Evolutionary conservation across 2,113 vertebrate genomes (phyloP).

Genomic region (Pterophyllum scalare): DNA sequence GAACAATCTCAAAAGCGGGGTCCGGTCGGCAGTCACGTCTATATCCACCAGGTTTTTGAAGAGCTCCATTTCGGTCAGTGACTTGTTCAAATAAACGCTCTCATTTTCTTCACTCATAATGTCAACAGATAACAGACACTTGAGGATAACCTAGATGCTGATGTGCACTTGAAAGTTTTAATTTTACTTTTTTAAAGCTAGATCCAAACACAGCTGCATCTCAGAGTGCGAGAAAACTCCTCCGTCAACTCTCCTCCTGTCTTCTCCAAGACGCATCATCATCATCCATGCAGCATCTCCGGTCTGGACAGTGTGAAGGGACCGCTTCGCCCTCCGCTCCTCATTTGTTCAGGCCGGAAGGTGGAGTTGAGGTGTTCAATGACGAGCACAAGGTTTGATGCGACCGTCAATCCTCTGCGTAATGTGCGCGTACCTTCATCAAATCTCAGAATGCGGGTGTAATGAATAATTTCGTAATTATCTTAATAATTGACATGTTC

Average conservation of each 20-base stretch:
- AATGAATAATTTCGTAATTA: not conserved
- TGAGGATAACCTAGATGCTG: not conserved
- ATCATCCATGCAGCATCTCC: not conserved
- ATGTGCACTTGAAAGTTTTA: not conserved
- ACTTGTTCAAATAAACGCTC: conserved; percentile 61
- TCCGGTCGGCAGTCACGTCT: conserved; percentile 72
- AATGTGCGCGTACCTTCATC: not conserved
- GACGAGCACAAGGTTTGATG: not conserved
- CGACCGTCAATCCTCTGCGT: conserved; percentile 8
- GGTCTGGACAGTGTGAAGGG: not conserved
- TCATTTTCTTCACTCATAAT: conserved; percentile 57
- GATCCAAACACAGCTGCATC: not conserved
- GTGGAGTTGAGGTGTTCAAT: not conserved
- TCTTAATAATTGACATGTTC: not conserved
- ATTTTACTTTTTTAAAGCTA: not conserved
- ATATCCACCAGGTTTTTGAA: conserved; percentile 74
- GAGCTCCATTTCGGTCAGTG: conserved; percentile 38
- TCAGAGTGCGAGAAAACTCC: not conserved
- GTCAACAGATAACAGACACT: not conserved
- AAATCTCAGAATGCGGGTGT: not conserved
- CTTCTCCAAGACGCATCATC: not conserved
- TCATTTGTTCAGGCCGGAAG: not conserved
- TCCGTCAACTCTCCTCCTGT: not conserved
- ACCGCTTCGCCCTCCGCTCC: not conserved
- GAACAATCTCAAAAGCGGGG: conserved; percentile 65